phyloP scores from a whole-genome alignment of 1,140 invertebrate species.

The Aculops lycopersici region DNA sequence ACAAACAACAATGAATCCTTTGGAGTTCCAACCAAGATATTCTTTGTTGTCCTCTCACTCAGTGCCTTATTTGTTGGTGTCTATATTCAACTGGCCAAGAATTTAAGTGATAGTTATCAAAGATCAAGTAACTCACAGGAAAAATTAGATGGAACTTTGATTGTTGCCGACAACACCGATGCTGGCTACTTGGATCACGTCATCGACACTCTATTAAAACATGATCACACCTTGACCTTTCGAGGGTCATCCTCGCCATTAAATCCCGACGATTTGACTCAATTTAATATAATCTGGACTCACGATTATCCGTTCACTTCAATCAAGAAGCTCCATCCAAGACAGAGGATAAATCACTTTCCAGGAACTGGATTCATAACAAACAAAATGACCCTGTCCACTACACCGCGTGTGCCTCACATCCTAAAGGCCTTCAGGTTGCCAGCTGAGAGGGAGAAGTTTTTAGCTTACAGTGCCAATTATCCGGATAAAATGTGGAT shows the following conservation, averaged over 20 bases:
- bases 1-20: too few species aligned
- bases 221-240: too few species aligned
- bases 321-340: neutral
- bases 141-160: neutral
- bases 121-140: neutral
- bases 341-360: constrained; percentile 43
- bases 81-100: neutral
- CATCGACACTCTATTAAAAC: neutral
- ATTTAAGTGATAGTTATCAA: neutral
- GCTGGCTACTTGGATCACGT: neutral
- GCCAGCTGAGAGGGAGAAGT: constrained; percentile 33
- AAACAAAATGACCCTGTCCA: constrained; percentile 67
- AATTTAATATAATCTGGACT: neutral
- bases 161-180: neutral
- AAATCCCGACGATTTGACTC: neutral
- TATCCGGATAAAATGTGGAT: constrained; percentile 45
- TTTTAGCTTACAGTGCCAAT: constrained; percentile 24
- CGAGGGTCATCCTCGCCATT: neutral
- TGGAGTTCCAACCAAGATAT: too few species aligned
- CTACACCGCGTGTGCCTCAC: constrained; percentile 27
- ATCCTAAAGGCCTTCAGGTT: constrained; percentile 61
- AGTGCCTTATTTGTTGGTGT: neutral
- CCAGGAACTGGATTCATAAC: constrained; percentile 76
- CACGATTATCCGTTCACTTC: neutral
- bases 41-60: neutral